Conservation (phyloP, 2,888 invertebrate genomes). For the Hypsopygia costalis region DNA sequence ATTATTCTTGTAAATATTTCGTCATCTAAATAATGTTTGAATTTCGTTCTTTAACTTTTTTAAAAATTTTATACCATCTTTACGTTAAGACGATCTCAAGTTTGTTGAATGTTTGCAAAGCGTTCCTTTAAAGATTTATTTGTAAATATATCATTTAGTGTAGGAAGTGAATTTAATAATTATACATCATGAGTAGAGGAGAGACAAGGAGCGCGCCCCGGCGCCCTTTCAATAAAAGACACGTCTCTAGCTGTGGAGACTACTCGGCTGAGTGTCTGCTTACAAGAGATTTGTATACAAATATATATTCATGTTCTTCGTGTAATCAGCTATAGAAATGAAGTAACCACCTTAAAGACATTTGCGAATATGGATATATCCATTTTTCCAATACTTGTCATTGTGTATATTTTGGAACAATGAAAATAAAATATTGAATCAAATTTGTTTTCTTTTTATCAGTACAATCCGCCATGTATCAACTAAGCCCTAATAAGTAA, state of each 20-base stretch:
- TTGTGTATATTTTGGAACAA: conserved; percentile 80
- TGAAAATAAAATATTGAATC: conserved; percentile 77
- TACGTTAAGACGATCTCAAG: conserved; percentile 80
- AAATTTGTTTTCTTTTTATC: conserved; percentile 48
- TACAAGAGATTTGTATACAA: conserved; percentile 58
- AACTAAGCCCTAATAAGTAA: too few relatives aligned
- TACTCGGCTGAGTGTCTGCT: conserved; percentile 43
- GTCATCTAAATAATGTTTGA: conserved; percentile 59
- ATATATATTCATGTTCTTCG: conserved; percentile 70
- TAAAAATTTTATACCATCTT: conserved; percentile 74
- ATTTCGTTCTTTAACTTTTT: conserved; percentile 70
- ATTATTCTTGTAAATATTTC: conserved; percentile 67
- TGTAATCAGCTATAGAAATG: conserved; percentile 72
- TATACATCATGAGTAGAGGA: conserved; percentile 58
- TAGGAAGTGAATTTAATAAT: conserved; percentile 76
- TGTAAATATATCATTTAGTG: conserved; percentile 74
- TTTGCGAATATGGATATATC: conserved; percentile 62
- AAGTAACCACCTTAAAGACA: conserved; percentile 70
- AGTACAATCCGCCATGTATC: too few relatives aligned
- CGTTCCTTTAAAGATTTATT: conserved; percentile 81
- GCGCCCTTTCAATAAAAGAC: conserved; percentile 45
- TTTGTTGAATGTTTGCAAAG: conserved; percentile 80
- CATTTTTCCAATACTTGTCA: conserved; percentile 70
- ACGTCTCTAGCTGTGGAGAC: conserved; percentile 29
- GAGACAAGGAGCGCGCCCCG: conserved; percentile 23